Evolutionary conservation across 1,140 invertebrate genomes (phyloP).

Genomic region (Chionoecetes opilio): DNA sequence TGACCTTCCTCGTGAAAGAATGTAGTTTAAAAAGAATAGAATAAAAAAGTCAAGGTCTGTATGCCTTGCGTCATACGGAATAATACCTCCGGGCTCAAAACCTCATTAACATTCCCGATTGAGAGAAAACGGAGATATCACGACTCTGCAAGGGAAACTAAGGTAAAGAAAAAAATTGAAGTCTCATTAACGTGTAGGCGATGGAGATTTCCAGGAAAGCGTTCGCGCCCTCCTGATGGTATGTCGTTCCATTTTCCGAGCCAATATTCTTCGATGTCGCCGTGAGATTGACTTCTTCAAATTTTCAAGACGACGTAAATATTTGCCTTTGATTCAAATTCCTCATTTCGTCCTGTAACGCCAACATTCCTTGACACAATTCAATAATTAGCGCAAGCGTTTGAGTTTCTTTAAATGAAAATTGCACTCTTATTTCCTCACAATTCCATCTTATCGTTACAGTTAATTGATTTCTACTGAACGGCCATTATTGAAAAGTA

Average conservation of each 20-base stretch:
- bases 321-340: not conserved
- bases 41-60: not conserved
- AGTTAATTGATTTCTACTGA: not conserved
- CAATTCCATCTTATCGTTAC: not conserved
- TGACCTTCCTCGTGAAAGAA: not conserved
- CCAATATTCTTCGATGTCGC: not conserved
- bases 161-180: not conserved
- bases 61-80: not conserved
- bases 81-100: constrained; percentile 18
- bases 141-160: not conserved
- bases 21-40: no score
- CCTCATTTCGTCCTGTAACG: not conserved
- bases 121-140: constrained; percentile 3
- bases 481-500: not conserved
- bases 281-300: not conserved
- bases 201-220: not conserved
- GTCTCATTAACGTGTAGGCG: not conserved
- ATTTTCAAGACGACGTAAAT: not conserved
- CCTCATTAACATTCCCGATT: constrained; percentile 28
- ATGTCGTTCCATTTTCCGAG: not conserved
- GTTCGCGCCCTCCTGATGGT: not conserved
- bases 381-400: not conserved
- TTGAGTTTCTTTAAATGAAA: not conserved
- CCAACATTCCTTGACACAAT: not conserved
- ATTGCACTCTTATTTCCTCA: not conserved